Base-by-base conservation (phyloP, 64 coral and sea anemone species). In the Montipora cactus region DNA sequence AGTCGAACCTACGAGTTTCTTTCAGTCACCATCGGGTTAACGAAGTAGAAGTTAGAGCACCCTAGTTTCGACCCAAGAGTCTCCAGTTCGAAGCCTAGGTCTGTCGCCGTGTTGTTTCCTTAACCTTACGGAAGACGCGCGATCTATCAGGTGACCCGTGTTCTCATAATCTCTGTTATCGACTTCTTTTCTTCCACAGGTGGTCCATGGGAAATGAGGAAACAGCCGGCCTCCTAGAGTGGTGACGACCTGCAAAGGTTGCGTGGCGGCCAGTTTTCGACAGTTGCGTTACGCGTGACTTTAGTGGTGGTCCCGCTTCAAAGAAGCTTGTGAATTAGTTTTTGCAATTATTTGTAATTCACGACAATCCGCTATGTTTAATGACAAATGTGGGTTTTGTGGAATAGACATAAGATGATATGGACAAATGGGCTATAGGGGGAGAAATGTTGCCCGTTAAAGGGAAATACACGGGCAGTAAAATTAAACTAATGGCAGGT, bases 191-290 rank as follows among this genome's bases (percentile, higher is more conserved):
- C 69, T 44, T 45, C 48, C 47, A 57, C 51, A 87, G 84, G 77
- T 64, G 83, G 49, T 44, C 92, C 92, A 72, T 93, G 92, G 92
- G 84, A 93, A 62, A 68, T 93, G 75, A 93, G 92, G 15, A 93
- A 88, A 48, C 92, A 86, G 8, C 46, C 82, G 18, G 66, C 45
- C 9, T 84, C 81, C 8, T 84, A 84, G 52, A 84, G 15, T 71
- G 8, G 82, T 12, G 66, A 69, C 82, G 6, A 37, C 45, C 48
- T 47, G 66, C 47, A 3, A 67, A 67, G 14, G 45, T 49, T 2
- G 44, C 66, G 62, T 86, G 5, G 48, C 59, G 66, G 47, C 61
- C 12, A 49, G 46, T 71, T 86, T 86, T 86, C 82, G 18, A 49
- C 82, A 67, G 67, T 67, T 67, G 59, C 82, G 62, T 86, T 86